Conservation (phyloP, 1,140 invertebrate species). For the Calosoma granatense region DNA sequence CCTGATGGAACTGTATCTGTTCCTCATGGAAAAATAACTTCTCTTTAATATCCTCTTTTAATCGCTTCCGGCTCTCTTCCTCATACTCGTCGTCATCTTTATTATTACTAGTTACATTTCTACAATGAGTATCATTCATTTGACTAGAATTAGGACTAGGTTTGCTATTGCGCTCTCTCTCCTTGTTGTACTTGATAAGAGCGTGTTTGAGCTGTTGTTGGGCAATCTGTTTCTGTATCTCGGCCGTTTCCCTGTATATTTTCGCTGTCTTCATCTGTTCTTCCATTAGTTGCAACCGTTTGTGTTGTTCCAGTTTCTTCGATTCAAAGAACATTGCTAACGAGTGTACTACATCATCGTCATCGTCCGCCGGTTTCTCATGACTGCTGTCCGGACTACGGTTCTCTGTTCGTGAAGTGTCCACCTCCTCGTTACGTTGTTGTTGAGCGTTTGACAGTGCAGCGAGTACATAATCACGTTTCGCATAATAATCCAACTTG, state of each 20-base stretch:
- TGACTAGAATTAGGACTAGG: neutral
- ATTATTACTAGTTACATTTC: neutral
- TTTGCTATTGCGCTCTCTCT: neutral
- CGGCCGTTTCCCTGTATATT: constrained; percentile 31
- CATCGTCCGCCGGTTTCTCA: neutral
- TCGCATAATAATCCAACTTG: neutral
- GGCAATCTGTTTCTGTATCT: constrained; percentile 34
- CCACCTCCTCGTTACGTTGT: neutral
- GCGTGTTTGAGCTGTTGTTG: neutral
- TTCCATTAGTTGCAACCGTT: constrained; percentile 34
- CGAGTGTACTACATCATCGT: neutral
- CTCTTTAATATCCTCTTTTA: constrained; percentile 5
- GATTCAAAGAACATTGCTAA: neutral
- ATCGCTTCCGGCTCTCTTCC: neutral
- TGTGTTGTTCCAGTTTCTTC: constrained; percentile 32
- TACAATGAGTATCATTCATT: neutral
- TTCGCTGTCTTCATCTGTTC: constrained; percentile 34
- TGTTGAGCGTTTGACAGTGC: neutral
- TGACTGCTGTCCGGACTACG: neutral
- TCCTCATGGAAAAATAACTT: neutral
- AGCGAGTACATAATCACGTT: constrained; percentile 1
- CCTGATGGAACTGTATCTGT: neutral
- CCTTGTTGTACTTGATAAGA: neutral
- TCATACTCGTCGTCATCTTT: neutral
- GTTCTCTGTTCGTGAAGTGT: neutral